Percentiles rank a stretch among this genome's conserved stretches.
These are phyloP conservation scores for Chrysemys picta DNA, from an alignment of 2,113 vertebrate genomes.

Conservation along the genomic window DNA sequence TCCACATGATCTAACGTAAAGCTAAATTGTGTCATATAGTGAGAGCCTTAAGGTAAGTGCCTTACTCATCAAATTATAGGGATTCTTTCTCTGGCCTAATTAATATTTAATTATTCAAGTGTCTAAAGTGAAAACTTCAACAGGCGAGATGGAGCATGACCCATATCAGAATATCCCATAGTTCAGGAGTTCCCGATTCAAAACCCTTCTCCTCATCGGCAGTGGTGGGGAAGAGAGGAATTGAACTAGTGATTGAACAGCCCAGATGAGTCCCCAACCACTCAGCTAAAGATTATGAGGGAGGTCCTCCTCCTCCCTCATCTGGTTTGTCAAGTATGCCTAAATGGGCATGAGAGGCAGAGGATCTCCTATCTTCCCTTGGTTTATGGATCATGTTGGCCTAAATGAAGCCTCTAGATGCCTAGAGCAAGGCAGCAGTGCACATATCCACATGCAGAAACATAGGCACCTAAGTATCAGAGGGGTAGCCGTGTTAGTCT, in stretches of 20 bases:
- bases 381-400: not conserved
- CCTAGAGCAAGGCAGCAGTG: too few relatives aligned
- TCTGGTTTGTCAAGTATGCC: not conserved
- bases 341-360: not conserved
- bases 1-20: not conserved
- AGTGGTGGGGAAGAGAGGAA: not conserved
- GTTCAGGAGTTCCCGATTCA: not conserved
- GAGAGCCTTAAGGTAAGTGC: not conserved
- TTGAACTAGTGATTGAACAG: not conserved
- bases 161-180: not conserved
- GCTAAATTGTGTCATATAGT: not conserved
- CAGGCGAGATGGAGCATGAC: not conserved
- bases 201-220: not conserved
- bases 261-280: not conserved
- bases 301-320: not conserved
- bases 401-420: not conserved
- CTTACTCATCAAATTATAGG: not conserved
- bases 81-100: not conserved
- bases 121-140: not conserved
- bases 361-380: not conserved
- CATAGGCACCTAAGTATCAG: not conserved
- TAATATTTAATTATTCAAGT: not conserved
- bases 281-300: not conserved
- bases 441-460: not conserved
- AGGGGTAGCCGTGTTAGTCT: too few relatives aligned